Base-by-base conservation (phyloP, 2,888 invertebrate genomes). In the Reticulitermes lucifugus region DNA sequence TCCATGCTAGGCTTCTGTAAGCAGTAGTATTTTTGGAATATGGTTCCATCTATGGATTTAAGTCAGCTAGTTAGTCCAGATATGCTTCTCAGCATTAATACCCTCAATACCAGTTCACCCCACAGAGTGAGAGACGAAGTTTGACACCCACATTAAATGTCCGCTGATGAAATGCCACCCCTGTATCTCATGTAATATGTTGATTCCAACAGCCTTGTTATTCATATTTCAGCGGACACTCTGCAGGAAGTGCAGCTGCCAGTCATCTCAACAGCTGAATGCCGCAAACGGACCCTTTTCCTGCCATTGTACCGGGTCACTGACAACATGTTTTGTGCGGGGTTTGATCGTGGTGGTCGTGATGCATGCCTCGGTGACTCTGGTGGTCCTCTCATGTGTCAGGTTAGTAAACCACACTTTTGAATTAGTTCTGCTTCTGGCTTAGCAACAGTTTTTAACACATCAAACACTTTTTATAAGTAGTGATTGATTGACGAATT, bases 351-450 rank as follows among this genome's bases (percentile, higher is more conserved):
- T 87, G 96, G 96, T 79, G 96, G 96, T 0, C 92, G 95, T 71
- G 96, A 96, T 90, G 96, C 96, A 2, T 96, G 96, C 89, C 92
- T 96, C 83, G 96, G 96, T 0, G 96, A 96, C 91, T 95, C 95
- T 0, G 96, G 96, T 9, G 96, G 96, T 35, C 96, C 96, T 5
- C 92, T 96, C 81, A 95, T 96, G 93, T 96, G 96, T 89, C 94
- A 95, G 90, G 95, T 95, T n/a, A 41, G 77, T 77, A 2, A 14
- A 21, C 7, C 12, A 60, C 60, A 22, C 60, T 60, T n/a, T 60
- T 65, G 55, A 55, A 55, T 18, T 55, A 55, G 55, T 25, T 65
- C 25, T 65, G 7, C n/a, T 65, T 65, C 25, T 65, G 65, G 6
- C 14, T n/a, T 25, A 65, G 5, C 9, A 65, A n/a, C 18, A 55